Conservation (phyloP, 2,797 vertebrate genomes). For the Takifugu rubripes region DNA sequence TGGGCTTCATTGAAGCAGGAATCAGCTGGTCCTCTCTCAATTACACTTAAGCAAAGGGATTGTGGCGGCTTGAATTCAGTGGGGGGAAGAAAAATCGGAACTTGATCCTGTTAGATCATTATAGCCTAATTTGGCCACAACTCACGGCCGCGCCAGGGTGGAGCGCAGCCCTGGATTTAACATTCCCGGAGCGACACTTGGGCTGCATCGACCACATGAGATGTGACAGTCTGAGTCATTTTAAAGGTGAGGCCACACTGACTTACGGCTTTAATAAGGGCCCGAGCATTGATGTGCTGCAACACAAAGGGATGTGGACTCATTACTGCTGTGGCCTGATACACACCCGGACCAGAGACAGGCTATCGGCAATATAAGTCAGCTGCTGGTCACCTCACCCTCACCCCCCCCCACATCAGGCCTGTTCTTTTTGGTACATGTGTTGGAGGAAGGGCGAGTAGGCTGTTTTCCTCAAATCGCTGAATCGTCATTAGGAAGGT, state of each 20-base stretch:
- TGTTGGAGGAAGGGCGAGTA: too few species aligned
- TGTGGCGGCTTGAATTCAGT: neutral
- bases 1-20: neutral
- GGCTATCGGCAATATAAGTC: constrained; percentile 25
- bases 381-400: constrained; percentile 24
- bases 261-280: constrained; percentile 72
- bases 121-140: constrained; percentile 38
- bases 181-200: constrained; percentile 41
- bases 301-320: constrained; percentile 39
- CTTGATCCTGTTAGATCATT: neutral
- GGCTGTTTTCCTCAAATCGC: too few species aligned
- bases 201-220: constrained; percentile 47
- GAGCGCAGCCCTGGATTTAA: constrained; percentile 9
- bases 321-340: constrained; percentile 44
- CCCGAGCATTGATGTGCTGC: constrained; percentile 41
- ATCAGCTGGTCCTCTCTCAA: neutral
- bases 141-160: constrained; percentile 11
- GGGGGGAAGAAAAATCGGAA: neutral
- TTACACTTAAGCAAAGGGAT: neutral
- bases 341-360: constrained; percentile 19
- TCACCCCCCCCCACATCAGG: too few species aligned
- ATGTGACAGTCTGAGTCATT: constrained; percentile 24
- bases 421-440: too few species aligned
- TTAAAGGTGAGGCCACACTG: constrained; percentile 50
- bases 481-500: too few species aligned